phyloP scores from a whole-genome alignment of 2,888 invertebrate species.

The Agrochola lota region DNA sequence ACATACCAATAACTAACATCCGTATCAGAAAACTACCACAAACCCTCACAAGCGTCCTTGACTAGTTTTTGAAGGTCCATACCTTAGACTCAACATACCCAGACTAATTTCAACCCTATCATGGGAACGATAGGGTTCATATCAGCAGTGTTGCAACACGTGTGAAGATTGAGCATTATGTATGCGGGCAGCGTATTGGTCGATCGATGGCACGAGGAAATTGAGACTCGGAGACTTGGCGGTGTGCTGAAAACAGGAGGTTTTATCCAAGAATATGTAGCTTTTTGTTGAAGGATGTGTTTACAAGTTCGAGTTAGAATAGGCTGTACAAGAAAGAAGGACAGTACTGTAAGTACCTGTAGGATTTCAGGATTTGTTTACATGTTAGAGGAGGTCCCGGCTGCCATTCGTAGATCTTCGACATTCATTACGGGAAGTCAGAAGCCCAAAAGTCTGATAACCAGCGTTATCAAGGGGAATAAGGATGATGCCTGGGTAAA shows the following conservation, averaged over 20 bases:
- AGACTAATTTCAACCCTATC: conserved; percentile 23
- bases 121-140: not conserved
- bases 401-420: not conserved
- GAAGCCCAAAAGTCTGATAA: not conserved
- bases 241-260: conserved; percentile 50
- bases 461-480: not conserved
- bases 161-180: conserved; percentile 68
- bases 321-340: not conserved
- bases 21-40: conserved; percentile 34
- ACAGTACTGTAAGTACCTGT: not conserved
- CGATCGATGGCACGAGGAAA: conserved; percentile 81
- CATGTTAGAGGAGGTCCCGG: not conserved
- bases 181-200: conserved; percentile 77
- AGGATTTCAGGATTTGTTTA: not conserved
- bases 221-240: conserved; percentile 71
- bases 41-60: conserved; percentile 71
- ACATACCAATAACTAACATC: not conserved
- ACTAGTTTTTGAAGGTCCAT: conserved; percentile 66
- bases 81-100: not conserved
- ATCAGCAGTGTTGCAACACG: not conserved
- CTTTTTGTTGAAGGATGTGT: not conserved
- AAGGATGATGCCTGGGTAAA: no score
- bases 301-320: not conserved
- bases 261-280: conserved; percentile 53
- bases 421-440: not conserved